Percentiles rank a stretch among this genome's conserved stretches.
These are phyloP conservation scores for Oxygymnocypris stewartii DNA, from an alignment of 2,113 vertebrate genomes.

Conservation along the genomic window DNA sequence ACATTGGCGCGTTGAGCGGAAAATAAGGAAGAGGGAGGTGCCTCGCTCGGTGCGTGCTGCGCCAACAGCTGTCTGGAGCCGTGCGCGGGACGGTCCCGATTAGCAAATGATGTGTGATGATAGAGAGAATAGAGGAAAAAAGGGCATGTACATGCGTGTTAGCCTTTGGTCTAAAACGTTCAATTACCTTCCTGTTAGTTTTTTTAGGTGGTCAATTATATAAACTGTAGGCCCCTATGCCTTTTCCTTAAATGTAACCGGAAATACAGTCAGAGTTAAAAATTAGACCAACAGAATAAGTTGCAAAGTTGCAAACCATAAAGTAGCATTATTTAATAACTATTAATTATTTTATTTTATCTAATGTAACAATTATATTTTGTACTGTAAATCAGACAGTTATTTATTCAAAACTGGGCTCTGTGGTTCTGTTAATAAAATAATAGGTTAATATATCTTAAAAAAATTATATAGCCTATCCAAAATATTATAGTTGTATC, in stretches of 20 bases:
- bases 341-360: not conserved
- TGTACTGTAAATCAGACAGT: not conserved
- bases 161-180: not conserved
- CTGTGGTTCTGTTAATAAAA: not conserved
- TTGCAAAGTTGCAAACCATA: no score
- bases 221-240: no score
- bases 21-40: not conserved
- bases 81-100: conserved; percentile 57
- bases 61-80: conserved; percentile 41
- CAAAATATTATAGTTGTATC: not conserved
- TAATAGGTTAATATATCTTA: not conserved
- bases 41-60: conserved; percentile 34
- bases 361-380: not conserved
- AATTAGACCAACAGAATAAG: no score
- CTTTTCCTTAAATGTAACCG: no score
- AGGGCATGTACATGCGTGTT: conserved; percentile 18
- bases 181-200: not conserved
- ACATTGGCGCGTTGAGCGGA: conserved; percentile 37
- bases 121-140: no score
- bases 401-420: not conserved
- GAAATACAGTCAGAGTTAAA: no score
- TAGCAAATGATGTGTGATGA: conserved; percentile 34
- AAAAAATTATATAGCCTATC: not conserved
- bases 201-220: not conserved
- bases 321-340: no score